Conservation (phyloP, 1,140 invertebrate species). For the Ceratina japonica region DNA sequence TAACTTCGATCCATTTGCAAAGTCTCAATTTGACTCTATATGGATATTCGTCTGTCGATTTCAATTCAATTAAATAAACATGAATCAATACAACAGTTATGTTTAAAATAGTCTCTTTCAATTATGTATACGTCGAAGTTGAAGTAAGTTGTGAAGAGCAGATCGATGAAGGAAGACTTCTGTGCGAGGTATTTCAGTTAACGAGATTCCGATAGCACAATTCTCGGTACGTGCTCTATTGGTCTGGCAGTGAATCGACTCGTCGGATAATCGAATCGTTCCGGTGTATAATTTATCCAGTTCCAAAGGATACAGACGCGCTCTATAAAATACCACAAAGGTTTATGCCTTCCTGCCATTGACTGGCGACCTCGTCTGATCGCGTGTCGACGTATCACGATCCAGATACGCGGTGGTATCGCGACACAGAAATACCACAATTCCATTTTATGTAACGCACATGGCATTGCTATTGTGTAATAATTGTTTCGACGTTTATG, state of each 20-base stretch:
- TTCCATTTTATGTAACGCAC: constrained; percentile 10
- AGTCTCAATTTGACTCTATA: too few species aligned
- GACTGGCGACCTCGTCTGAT: constrained; percentile 27
- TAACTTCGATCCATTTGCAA: too few species aligned
- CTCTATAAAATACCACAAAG: constrained; percentile 44
- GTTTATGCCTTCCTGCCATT: constrained; percentile 48
- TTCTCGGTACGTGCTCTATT: neutral
- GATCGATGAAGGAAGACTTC: too few species aligned
- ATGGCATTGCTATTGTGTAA: neutral
- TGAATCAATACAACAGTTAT: too few species aligned
- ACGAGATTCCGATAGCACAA: constrained; percentile 5
- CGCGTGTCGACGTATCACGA: constrained; percentile 32
- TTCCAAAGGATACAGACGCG: neutral
- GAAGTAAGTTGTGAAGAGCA: too few species aligned
- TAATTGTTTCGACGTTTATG: neutral
- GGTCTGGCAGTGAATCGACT: neutral
- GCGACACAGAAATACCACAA: constrained; percentile 19
- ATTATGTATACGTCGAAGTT: too few species aligned
- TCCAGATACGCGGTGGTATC: constrained; percentile 24
- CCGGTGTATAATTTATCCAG: constrained; percentile 1
- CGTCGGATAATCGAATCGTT: neutral
- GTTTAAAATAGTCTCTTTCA: too few species aligned
- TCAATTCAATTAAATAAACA: too few species aligned
- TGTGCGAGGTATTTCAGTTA: neutral
- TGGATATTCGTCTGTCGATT: too few species aligned